A percentile compares a stretch with the other conserved stretches of the same genome.
Conservation (phyloP, 2,888 invertebrate species). For the Trimorus sp. region DNA sequence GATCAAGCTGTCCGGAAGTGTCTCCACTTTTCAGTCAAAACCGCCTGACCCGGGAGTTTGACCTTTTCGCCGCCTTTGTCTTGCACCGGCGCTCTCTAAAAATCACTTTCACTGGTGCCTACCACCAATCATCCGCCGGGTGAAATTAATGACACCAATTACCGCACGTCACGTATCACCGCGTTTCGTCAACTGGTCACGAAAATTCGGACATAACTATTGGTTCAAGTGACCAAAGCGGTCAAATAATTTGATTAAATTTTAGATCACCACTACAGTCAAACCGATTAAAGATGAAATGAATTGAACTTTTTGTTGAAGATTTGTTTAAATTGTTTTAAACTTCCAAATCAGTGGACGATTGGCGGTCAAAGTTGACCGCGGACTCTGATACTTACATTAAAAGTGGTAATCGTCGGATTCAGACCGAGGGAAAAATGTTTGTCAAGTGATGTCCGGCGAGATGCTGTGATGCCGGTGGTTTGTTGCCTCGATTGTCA, state of each 20-base stretch:
- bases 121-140: conserved; percentile 22
- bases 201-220: background rate
- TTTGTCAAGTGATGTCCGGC: too few relatives aligned
- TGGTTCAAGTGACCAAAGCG: too few relatives aligned
- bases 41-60: too few relatives aligned
- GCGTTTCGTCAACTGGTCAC: background rate
- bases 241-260: too few relatives aligned
- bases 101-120: conserved; percentile 37
- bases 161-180: conserved; percentile 16
- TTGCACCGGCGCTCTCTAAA: conserved; percentile 8
- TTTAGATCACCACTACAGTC: too few relatives aligned
- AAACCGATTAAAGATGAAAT: too few relatives aligned
- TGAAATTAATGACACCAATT: conserved; percentile 29
- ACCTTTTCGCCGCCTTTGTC: conserved; percentile 8
- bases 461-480: background rate
- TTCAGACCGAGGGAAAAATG: too few relatives aligned
- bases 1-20: too few relatives aligned
- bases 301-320: too few relatives aligned
- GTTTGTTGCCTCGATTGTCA: background rate
- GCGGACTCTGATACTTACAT: conserved; percentile 37
- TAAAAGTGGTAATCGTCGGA: too few relatives aligned
- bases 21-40: too few relatives aligned
- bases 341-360: conserved; percentile 41
- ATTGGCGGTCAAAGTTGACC: conserved; percentile 9
- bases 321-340: too few relatives aligned